Conservation (phyloP, 2,888 invertebrate genomes). For the Dione vanillae region DNA sequence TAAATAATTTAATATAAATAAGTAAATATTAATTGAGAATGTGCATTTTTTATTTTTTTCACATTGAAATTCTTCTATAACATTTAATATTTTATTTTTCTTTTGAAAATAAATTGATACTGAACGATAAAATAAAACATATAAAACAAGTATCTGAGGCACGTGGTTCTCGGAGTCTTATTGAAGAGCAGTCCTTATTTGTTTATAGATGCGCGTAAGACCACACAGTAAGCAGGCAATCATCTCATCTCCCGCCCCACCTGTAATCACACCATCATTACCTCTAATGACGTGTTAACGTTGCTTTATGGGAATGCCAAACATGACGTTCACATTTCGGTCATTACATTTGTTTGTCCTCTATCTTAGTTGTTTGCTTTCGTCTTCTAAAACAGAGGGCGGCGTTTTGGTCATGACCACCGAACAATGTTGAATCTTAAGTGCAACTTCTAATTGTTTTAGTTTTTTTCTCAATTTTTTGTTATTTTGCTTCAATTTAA, state of each 20-base stretch:
- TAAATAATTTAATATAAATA: no score
- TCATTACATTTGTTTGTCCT: conserved; percentile 82
- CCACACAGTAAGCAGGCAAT: conserved; percentile 80
- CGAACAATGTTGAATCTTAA: conserved; percentile 69
- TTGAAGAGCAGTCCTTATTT: conserved; percentile 63
- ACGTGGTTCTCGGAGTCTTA: conserved; percentile 64
- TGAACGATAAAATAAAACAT: conserved; percentile 35
- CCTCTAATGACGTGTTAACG: conserved; percentile 84
- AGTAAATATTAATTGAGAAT: no score
- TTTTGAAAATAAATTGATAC: neutral
- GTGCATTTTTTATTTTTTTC: neutral
- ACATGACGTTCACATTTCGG: conserved; percentile 84
- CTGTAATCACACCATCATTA: conserved; percentile 83
- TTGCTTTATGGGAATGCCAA: conserved; percentile 84
- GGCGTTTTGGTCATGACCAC: conserved; percentile 75
- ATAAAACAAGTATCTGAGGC: conserved; percentile 52
- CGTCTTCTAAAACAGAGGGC: conserved; percentile 82
- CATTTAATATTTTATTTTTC: neutral
- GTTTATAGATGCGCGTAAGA: conserved; percentile 72
- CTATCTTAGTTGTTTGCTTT: conserved; percentile 80
- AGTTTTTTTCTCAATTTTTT: conserved; percentile 41
- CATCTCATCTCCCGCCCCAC: conserved; percentile 74
- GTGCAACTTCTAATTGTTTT: conserved; percentile 72
- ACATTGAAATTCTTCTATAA: neutral
- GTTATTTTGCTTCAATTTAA: conserved; percentile 49